phyloP scores from a whole-genome alignment of 1,140 invertebrate genomes.

The Dinothrombium tinctorium region DNA sequence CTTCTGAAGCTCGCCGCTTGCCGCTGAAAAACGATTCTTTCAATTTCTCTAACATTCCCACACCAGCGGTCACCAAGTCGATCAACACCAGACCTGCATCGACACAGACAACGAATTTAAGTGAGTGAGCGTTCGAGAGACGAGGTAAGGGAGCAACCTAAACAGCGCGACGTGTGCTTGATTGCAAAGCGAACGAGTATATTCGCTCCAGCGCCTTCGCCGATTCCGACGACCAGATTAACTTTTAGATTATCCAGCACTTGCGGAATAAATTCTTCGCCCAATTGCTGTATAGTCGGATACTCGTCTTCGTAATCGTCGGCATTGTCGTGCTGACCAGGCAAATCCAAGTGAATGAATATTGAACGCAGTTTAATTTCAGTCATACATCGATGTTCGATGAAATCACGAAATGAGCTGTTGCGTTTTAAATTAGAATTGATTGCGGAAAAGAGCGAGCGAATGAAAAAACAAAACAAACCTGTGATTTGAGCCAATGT shows the following conservation, averaged over 20 bases:
- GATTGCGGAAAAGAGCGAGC: background rate
- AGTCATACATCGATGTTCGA: slow-evolving; percentile 45
- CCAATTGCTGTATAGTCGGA: slow-evolving; percentile 39
- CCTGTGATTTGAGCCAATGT: slow-evolving; percentile 13
- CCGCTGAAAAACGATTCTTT: slow-evolving; percentile 41
- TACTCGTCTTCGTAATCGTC: slow-evolving; percentile 40
- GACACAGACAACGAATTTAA: background rate
- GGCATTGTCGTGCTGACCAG: slow-evolving; percentile 60
- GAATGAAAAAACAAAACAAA: background rate
- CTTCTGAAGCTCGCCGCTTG: slow-evolving; percentile 3
- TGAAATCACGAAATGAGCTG: slow-evolving; percentile 4
- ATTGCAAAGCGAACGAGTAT: slow-evolving; percentile 22
- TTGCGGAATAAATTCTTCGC: slow-evolving; percentile 44
- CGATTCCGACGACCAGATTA: slow-evolving; percentile 16
- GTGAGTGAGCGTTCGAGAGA: background rate
- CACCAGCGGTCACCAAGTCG: slow-evolving; percentile 63
- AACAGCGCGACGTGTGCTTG: slow-evolving; percentile 41
- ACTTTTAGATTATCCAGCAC: slow-evolving; percentile 13
- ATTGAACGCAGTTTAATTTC: slow-evolving; percentile 60
- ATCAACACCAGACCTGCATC: slow-evolving; percentile 44
- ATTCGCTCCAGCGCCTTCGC: slow-evolving; percentile 19
- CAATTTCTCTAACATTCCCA: slow-evolving; percentile 61
- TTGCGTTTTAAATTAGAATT: background rate
- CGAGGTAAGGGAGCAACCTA: slow-evolving; percentile 18
- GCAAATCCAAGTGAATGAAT: slow-evolving; percentile 68